A percentile compares a stretch with the other conserved stretches of the same genome.
Conservation (phyloP, 1,140 invertebrate species). For the Drosophila azteca region DNA sequence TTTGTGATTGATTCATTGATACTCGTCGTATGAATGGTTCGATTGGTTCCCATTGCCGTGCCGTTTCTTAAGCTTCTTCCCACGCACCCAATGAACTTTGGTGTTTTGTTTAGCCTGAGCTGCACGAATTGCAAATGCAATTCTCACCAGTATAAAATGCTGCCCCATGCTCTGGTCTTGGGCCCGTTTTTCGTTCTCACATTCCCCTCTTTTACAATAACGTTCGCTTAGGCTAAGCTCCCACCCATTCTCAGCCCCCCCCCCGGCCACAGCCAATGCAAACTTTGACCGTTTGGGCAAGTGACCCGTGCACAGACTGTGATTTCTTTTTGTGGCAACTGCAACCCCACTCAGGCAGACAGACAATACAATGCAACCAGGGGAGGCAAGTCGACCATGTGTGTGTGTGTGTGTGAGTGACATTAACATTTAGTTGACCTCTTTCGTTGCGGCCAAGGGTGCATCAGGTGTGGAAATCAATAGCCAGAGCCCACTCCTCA, state of each 20-base stretch:
- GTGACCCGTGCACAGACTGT: slow-evolving; percentile 73
- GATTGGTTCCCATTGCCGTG: slow-evolving; percentile 27
- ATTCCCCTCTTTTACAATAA: slow-evolving; percentile 20
- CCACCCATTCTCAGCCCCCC: slow-evolving; percentile 12
- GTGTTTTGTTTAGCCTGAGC: slow-evolving; percentile 49
- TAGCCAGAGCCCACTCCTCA: slow-evolving; percentile 36
- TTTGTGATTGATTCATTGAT: slow-evolving; percentile 25
- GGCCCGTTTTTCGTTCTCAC: slow-evolving; percentile 33
- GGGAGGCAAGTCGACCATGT: neutral
- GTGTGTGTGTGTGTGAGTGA: slow-evolving; percentile 52
- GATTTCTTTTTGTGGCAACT: slow-evolving; percentile 61
- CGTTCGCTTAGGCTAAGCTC: slow-evolving; percentile 41
- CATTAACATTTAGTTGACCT: slow-evolving; percentile 81
- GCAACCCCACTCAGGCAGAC: slow-evolving; percentile 34
- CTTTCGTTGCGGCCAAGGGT: slow-evolving; percentile 76
- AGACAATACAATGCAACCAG: slow-evolving; percentile 24
- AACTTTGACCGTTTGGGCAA: slow-evolving; percentile 67
- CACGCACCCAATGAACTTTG: slow-evolving; percentile 77
- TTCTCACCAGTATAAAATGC: slow-evolving; percentile 73
- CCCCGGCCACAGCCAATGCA: neutral
- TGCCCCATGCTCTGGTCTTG: slow-evolving; percentile 32
- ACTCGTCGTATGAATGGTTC: slow-evolving; percentile 24
- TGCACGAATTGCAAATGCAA: slow-evolving; percentile 17
- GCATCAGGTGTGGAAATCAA: slow-evolving; percentile 74
- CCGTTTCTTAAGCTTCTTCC: slow-evolving; percentile 65